Conservation (phyloP, 35 echinoderm and acorn worm species). For the Patiria miniata region DNA sequence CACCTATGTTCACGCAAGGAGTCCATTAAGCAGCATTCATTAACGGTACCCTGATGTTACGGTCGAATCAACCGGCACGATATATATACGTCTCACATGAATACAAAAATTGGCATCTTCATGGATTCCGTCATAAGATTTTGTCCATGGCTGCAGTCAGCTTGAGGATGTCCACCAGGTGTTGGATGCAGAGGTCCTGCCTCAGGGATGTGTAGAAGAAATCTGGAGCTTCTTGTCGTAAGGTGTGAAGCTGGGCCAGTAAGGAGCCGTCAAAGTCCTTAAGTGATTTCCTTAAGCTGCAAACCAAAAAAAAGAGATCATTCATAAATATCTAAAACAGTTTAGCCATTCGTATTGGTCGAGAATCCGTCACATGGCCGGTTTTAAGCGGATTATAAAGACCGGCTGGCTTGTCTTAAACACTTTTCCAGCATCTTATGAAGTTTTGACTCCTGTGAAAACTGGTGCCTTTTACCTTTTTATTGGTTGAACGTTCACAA, state of each 20-base stretch:
- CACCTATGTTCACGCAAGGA: too few relatives aligned
- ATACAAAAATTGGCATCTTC: not conserved
- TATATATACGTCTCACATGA: not conserved
- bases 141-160: slow-evolving; percentile 80
- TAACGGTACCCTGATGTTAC: too few relatives aligned
- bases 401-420: too few relatives aligned
- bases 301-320: not conserved
- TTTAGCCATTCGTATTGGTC: too few relatives aligned
- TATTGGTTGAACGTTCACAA: too few relatives aligned
- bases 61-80: not conserved
- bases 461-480: too few relatives aligned
- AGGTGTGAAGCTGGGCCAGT: slow-evolving; percentile 55
- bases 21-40: too few relatives aligned
- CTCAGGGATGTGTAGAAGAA: slow-evolving; percentile 87
- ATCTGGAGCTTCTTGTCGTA: slow-evolving; percentile 81
- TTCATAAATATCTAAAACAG: too few relatives aligned
- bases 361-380: too few relatives aligned
- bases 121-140: slow-evolving; percentile 47
- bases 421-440: too few relatives aligned
- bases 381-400: too few relatives aligned
- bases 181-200: slow-evolving; percentile 59
- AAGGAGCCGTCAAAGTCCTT: slow-evolving; percentile 70
- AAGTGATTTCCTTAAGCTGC: slow-evolving; percentile 54
- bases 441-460: too few relatives aligned
- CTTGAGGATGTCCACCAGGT: slow-evolving; percentile 77